phyloP scores from a whole-genome alignment of 1,140 invertebrate genomes.

The Penaeus indicus region DNA sequence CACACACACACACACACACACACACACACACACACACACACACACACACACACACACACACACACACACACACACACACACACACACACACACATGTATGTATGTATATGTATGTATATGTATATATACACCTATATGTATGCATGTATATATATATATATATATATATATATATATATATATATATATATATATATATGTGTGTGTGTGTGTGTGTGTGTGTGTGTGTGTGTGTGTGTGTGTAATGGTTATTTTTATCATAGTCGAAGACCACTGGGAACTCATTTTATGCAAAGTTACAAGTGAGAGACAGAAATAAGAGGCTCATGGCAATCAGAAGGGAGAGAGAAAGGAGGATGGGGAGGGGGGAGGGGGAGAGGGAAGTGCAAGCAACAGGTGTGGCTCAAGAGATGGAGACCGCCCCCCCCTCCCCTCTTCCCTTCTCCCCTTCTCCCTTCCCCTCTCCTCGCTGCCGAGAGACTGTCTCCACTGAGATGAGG shows the following conservation, averaged over 20 bases:
- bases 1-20: neutral
- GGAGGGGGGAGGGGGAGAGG: too few species aligned
- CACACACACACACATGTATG: neutral
- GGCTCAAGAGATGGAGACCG: neutral
- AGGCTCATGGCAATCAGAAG: too few species aligned
- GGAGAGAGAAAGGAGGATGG: too few species aligned
- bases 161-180: slow-evolving; percentile 30
- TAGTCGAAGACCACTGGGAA: too few species aligned
- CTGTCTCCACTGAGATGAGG: too few species aligned
- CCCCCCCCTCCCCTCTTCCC: neutral
- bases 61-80: neutral
- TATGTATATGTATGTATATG: neutral
- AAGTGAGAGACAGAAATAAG: too few species aligned
- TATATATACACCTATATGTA: neutral
- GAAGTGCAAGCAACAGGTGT: too few species aligned
- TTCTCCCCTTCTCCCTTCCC: neutral
- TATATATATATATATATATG: slow-evolving; percentile 21
- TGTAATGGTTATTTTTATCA: neutral
- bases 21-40: neutral
- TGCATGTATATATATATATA: neutral
- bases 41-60: neutral
- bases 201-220: neutral
- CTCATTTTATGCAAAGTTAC: too few species aligned
- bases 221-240: too few species aligned
- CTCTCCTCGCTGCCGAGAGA: neutral